A percentile compares a stretch with the other conserved stretches of the same genome.
Conservation (phyloP, 2,797 vertebrate genomes). For the Gadopsis bispinosus region DNA sequence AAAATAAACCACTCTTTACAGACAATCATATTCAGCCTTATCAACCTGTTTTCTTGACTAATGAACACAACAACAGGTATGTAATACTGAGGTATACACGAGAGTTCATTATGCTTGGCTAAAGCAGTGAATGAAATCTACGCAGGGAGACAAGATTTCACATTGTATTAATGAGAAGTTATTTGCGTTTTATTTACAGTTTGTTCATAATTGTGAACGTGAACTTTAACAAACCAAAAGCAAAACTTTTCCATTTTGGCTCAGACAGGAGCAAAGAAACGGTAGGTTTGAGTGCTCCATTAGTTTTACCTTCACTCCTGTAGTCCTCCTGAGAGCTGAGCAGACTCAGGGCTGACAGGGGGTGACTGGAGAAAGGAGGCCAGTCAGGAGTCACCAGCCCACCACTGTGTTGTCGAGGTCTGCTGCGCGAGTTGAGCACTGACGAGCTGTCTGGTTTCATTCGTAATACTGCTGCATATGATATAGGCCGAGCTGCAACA, state of each 20-base stretch:
- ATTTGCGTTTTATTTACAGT: not conserved
- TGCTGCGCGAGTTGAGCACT: conserved; percentile 83
- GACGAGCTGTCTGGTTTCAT: conserved; percentile 90
- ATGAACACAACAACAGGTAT: conserved; percentile 2
- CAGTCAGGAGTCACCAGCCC: conserved; percentile 84
- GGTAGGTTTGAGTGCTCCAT: conserved; percentile 41
- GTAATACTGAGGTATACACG: conserved; percentile 1
- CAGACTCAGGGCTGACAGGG: conserved; percentile 85
- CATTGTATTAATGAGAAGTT: conserved; percentile 14
- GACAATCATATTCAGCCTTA: not conserved
- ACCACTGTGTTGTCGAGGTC: conserved; percentile 83
- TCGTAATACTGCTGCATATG: conserved; percentile 91
- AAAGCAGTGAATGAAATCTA: conserved; percentile 1
- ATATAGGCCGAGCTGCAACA: conserved; percentile 86
- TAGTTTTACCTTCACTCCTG: conserved; percentile 88
- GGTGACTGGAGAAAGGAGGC: conserved; percentile 85
- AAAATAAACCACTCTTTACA: conserved; percentile 16
- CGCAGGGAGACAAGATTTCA: not conserved
- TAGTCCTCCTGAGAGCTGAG: conserved; percentile 90
- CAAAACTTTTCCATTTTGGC: conserved; percentile 29
- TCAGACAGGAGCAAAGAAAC: conserved; percentile 53
- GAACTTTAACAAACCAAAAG: conserved; percentile 27
- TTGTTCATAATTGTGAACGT: not conserved
- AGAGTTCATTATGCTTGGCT: conserved; percentile 26
- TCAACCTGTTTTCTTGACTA: conserved; percentile 5